These are phyloP conservation scores for Cerastis leucographa DNA, from an alignment of 2,888 invertebrate genomes.

Conservation along the genomic window DNA sequence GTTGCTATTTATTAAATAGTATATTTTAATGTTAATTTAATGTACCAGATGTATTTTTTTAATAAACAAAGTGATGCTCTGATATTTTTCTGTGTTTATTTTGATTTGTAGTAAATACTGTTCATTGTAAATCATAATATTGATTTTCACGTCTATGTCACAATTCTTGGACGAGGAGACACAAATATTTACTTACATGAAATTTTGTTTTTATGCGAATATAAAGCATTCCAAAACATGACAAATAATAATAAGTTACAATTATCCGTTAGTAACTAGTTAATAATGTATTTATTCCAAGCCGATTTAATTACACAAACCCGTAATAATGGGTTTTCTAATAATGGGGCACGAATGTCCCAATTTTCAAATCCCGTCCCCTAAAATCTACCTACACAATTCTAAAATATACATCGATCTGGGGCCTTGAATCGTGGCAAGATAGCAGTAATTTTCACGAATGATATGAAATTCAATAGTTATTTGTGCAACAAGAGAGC, in stretches of 20 bases:
- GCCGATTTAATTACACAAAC: not conserved
- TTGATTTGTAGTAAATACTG: not conserved
- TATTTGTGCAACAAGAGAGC: too few relatives aligned
- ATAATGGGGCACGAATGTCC: not conserved
- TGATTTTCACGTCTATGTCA: not conserved
- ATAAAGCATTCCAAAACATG: not conserved
- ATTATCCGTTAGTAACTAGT: not conserved
- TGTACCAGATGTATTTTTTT: slow-evolving; percentile 44
- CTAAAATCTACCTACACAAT: not conserved
- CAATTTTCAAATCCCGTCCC: not conserved
- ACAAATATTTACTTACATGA: slow-evolving; percentile 4
- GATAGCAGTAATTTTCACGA: not conserved
- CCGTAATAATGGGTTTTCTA: not conserved
- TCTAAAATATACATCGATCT: not conserved
- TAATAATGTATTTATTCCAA: not conserved
- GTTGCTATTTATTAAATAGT: slow-evolving; percentile 70
- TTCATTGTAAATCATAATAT: not conserved
- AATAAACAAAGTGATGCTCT: slow-evolving; percentile 55
- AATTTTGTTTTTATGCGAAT: not conserved
- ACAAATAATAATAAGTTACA: not conserved
- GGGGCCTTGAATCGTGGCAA: too few relatives aligned
- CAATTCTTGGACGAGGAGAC: not conserved
- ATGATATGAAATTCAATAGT: not conserved
- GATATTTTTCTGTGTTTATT: slow-evolving; percentile 7
- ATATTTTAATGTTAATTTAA: slow-evolving; percentile 51